Percentiles rank a stretch among this genome's conserved stretches.
These are phyloP conservation scores for Drosophila kikkawai DNA, from an alignment of 1,140 invertebrate genomes.

Conservation along the genomic window DNA sequence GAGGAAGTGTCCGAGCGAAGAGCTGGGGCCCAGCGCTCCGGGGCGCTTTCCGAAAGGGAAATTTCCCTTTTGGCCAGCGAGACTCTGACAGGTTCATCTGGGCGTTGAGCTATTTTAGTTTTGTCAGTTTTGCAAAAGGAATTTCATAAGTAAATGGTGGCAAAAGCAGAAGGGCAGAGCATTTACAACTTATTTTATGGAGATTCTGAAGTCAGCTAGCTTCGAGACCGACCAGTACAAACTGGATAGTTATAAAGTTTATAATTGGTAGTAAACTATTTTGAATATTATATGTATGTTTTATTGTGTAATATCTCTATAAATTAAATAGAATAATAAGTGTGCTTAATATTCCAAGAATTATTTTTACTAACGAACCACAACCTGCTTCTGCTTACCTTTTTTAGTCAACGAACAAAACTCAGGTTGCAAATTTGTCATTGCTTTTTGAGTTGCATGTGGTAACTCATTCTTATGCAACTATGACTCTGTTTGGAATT, in stretches of 20 bases:
- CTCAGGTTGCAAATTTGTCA: background rate
- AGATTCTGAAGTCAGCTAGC: background rate
- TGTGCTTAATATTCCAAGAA: background rate
- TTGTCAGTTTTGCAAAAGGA: constrained; percentile 21
- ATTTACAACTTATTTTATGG: background rate
- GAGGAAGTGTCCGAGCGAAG: constrained; percentile 45
- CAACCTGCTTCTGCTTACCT: background rate
- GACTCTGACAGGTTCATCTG: constrained; percentile 32
- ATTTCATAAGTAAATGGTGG: constrained; percentile 14
- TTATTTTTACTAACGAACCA: background rate
- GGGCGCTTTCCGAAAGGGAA: constrained; percentile 25
- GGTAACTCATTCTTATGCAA: constrained; percentile 31
- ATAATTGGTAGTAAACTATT: background rate
- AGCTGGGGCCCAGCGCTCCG: constrained; percentile 21
- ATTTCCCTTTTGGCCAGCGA: constrained; percentile 39
- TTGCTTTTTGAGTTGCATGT: background rate
- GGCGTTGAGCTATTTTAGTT: constrained; percentile 28
- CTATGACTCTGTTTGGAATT: constrained; percentile 13
- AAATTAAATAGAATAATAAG: background rate
- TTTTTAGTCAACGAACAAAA: background rate
- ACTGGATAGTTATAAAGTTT: background rate
- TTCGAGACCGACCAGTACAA: background rate
- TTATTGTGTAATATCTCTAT: background rate
- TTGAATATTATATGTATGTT: too few species aligned
- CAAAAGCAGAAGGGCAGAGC: too few species aligned